phyloP scores from a whole-genome alignment of 2,888 invertebrate genomes.

The Drosophila anomelani region DNA sequence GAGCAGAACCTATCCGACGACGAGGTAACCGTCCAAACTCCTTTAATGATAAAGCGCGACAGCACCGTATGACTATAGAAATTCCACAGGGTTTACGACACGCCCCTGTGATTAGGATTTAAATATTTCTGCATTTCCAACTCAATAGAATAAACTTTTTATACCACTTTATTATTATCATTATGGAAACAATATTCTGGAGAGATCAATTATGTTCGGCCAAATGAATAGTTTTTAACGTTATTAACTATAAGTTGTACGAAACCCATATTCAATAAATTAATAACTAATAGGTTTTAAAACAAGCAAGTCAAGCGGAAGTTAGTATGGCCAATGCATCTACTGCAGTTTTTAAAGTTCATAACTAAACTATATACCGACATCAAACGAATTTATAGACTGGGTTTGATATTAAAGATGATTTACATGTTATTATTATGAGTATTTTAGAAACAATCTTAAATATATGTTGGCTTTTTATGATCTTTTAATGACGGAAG shows the following conservation, averaged over 20 bases:
- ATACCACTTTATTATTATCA: conserved; percentile 48
- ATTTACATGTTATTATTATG: background rate
- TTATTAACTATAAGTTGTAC: conserved; percentile 37
- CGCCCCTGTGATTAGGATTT: conserved; percentile 82
- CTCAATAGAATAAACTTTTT: conserved; percentile 47
- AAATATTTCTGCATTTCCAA: conserved; percentile 42
- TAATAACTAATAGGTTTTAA: conserved; percentile 34
- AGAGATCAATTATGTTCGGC: conserved; percentile 41
- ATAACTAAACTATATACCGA: conserved; percentile 20
- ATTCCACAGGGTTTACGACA: conserved; percentile 83
- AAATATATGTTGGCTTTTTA: conserved; percentile 1
- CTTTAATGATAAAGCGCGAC: conserved; percentile 87
- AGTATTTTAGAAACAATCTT: conserved; percentile 4
- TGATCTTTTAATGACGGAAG: background rate
- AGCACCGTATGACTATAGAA: conserved; percentile 87
- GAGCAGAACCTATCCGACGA: conserved; percentile 85
- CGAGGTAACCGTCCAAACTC: conserved; percentile 87
- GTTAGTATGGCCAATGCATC: conserved; percentile 29
- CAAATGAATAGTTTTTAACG: conserved; percentile 36
- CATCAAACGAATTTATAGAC: conserved; percentile 34
- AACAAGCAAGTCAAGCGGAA: conserved; percentile 1
- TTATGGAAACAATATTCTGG: conserved; percentile 40
- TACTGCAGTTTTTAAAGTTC: conserved; percentile 23
- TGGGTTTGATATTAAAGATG: conserved; percentile 24
- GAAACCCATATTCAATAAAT: conserved; percentile 27